Conservation (phyloP, 2,113 vertebrate species). For the Rattus norvegicus region DNA sequence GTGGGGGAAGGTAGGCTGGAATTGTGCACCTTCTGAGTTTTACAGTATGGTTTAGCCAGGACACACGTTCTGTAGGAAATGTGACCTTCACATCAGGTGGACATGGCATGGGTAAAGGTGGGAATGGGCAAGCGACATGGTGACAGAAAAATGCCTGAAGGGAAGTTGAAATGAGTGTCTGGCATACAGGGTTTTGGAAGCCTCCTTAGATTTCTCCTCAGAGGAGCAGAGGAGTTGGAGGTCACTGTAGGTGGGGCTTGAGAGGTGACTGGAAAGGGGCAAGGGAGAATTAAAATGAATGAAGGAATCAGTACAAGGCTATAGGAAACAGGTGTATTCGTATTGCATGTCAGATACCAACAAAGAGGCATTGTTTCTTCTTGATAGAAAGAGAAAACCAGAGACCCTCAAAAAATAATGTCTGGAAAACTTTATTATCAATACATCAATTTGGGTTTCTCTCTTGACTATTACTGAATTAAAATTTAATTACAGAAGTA, state of each 20-base stretch:
- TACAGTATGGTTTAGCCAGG: conserved; percentile 45
- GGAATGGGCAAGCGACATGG: not conserved
- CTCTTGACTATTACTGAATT: not conserved
- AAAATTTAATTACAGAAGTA: conserved; percentile 40
- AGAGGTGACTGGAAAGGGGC: not conserved
- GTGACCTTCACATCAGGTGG: not conserved
- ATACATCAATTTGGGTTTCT: not conserved
- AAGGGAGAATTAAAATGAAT: not conserved
- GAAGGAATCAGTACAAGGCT: not conserved
- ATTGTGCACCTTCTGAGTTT: conserved; percentile 69
- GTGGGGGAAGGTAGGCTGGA: conserved; percentile 58
- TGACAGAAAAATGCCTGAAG: not conserved
- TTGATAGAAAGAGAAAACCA: not conserved
- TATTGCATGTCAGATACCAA: not conserved
- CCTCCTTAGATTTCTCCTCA: not conserved
- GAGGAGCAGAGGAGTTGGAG: not conserved
- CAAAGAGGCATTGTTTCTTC: not conserved
- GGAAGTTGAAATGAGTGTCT: not conserved
- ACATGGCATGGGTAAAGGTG: too few species aligned
- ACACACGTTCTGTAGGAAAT: conserved; percentile 48
- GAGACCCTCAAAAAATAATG: not conserved
- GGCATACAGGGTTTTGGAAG: not conserved
- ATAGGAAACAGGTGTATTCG: not conserved
- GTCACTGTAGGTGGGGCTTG: not conserved
- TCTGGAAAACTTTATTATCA: not conserved